These are phyloP conservation scores for Halocynthia roretzi DNA, from an alignment of 23 tunicate species.

Conservation along the genomic window DNA sequence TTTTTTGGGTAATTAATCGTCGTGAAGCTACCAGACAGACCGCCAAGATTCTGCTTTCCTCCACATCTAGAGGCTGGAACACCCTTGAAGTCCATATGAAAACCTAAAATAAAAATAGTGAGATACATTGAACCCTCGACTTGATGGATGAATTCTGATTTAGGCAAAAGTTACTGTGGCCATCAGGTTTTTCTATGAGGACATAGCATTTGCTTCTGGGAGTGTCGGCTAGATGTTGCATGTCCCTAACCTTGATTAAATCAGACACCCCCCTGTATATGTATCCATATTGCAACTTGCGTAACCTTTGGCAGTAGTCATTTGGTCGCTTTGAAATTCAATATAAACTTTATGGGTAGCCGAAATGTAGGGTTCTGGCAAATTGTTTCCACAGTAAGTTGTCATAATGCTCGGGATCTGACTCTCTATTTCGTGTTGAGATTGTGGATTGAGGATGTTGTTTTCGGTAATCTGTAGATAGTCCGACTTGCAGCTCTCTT, in stretches of 20 bases:
- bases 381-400: conserved; percentile 17
- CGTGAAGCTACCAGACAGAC: conserved; percentile 22
- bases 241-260: background rate
- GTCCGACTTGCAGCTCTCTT: too few species aligned
- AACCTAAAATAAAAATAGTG: conserved; percentile 25
- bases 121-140: background rate
- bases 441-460: too few species aligned
- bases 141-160: too few species aligned
- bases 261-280: conserved; percentile 4
- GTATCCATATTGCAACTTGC: background rate
- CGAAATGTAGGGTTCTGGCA: conserved; percentile 9
- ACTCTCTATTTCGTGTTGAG: too few species aligned
- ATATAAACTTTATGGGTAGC: conserved; percentile 3
- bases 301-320: conserved; percentile 8
- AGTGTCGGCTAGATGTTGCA: too few species aligned
- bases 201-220: too few species aligned
- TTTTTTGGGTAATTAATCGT: conserved; percentile 39
- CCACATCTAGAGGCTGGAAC: conserved; percentile 54
- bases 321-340: background rate
- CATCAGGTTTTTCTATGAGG: too few species aligned
- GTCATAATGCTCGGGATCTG: too few species aligned
- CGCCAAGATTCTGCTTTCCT: conserved; percentile 24
- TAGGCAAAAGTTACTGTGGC: too few species aligned
- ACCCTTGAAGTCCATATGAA: conserved; percentile 30
- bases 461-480: too few species aligned